Evolutionary conservation across 2,888 invertebrate genomes (phyloP).

Genomic region (Ectemnius lituratus): DNA sequence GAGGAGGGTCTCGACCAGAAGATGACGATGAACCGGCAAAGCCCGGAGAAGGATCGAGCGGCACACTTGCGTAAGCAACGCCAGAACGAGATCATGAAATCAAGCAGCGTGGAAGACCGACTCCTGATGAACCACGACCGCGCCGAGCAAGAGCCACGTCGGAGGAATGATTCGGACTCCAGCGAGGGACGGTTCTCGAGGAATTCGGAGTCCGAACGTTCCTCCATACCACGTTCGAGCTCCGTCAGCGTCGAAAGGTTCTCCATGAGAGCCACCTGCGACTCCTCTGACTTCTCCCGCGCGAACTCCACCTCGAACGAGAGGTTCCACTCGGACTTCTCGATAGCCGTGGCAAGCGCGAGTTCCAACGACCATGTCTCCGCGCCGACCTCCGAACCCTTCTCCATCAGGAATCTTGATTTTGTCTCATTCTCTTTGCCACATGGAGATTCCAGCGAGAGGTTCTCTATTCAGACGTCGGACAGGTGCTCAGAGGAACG

Average conservation of each 20-base stretch:
- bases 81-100: conserved; percentile 71
- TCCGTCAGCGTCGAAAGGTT: conserved; percentile 75
- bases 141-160: conserved; percentile 28
- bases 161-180: conserved; percentile 71
- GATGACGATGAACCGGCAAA: conserved; percentile 38
- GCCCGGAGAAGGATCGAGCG: conserved; percentile 58
- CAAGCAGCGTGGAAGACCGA: conserved; percentile 72
- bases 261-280: conserved; percentile 75
- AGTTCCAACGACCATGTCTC: conserved; percentile 76
- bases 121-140: conserved; percentile 66
- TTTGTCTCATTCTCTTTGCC: conserved; percentile 71
- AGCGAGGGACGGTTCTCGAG: conserved; percentile 71
- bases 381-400: conserved; percentile 74
- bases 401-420: conserved; percentile 72
- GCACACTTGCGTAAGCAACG: conserved; percentile 59
- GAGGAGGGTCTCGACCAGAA: conserved; percentile 64
- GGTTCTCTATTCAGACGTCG: conserved; percentile 68
- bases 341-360: conserved; percentile 74
- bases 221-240: conserved; percentile 74
- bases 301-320: conserved; percentile 76
- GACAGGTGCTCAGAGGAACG: conserved; percentile 72
- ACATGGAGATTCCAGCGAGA: conserved; percentile 67
- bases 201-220: conserved; percentile 73
- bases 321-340: conserved; percentile 75
- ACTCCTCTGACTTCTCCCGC: conserved; percentile 75